Conservation (phyloP, 2,113 vertebrate species). For the Euleptes europaea region DNA sequence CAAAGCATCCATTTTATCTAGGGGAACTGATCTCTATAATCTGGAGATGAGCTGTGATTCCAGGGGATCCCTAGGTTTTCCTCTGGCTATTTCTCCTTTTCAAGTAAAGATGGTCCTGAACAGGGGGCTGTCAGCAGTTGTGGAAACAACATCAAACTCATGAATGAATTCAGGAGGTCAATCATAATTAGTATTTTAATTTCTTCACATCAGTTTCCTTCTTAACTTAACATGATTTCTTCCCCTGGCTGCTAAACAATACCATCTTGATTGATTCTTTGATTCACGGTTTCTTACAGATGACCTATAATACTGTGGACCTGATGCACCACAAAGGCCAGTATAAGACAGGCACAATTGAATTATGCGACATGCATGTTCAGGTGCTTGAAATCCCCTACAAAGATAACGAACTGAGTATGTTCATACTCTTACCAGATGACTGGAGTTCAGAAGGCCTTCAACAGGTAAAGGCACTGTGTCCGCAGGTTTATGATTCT, state of each 20-base stretch:
- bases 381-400: constrained; percentile 81
- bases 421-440: constrained; percentile 79
- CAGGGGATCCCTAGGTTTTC: neutral
- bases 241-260: neutral
- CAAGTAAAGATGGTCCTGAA: neutral
- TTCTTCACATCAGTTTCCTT: neutral
- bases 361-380: constrained; percentile 62
- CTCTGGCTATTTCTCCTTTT: neutral
- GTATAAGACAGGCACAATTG: constrained; percentile 60
- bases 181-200: neutral
- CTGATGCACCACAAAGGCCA: constrained; percentile 73
- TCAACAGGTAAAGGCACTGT: constrained; percentile 27
- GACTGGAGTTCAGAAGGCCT: constrained; percentile 10
- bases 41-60: too few relatives aligned
- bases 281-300: constrained; percentile 58
- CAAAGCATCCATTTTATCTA: too few relatives aligned
- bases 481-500: too few relatives aligned
- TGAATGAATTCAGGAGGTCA: neutral
- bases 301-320: constrained; percentile 66
- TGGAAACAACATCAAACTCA: neutral
- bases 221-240: neutral
- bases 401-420: constrained; percentile 74
- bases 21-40: too few relatives aligned
- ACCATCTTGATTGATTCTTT: neutral
- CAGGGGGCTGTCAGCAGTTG: neutral